Base-by-base conservation (phyloP, 1,140 invertebrate genomes). In the Calephelis nemesis region DNA sequence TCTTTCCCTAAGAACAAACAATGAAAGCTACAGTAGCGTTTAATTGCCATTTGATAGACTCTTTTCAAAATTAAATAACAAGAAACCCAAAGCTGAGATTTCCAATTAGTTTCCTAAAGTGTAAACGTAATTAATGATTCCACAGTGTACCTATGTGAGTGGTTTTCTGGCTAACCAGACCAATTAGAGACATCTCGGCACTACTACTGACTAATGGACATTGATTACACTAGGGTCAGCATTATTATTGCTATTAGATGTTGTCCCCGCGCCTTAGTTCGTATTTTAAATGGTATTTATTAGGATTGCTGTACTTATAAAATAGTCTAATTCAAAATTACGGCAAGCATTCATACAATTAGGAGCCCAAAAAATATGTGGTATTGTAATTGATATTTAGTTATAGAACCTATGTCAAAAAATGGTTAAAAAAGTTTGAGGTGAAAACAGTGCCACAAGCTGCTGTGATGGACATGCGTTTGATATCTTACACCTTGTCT, bases 151-250 rank as follows among this genome's bases (percentile, higher is more conserved):
- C 19, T 30, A 58, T 58, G 54, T 12, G 54, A 58, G 54, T 12
- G 54, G 54, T 58, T 58, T 58, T 10, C 54, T 58, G 54, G 54
- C 19, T 58, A 58, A 58, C 54, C 54, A 58, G 30, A 58, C 54
- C 54, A 58, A 58, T 58, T 58, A 58, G 54, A 39, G 54, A 58
- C 19, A 58, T 58, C 54, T 58, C 54, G 10, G 30, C 54, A 5
- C 30, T 39, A 30, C 7, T 19, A n/a, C 15, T 12, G 10, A 58
- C 15, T 58, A 58, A 58, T 39, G 54, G 30, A 58, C 19, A 39
- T 39, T 58, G 54, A 58, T 58, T 58, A 39, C 7, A 12, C 54
- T 10, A 30, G 54, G 19, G 10, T 58, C 19, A 12, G 30, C 19
- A 39, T 11, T 11, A 58, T 58, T 58, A 30, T 58, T 58, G 42